A percentile compares a stretch with the other conserved stretches of the same genome.
Conservation (phyloP, 2,113 vertebrate species). For the Chloebia gouldiae region DNA sequence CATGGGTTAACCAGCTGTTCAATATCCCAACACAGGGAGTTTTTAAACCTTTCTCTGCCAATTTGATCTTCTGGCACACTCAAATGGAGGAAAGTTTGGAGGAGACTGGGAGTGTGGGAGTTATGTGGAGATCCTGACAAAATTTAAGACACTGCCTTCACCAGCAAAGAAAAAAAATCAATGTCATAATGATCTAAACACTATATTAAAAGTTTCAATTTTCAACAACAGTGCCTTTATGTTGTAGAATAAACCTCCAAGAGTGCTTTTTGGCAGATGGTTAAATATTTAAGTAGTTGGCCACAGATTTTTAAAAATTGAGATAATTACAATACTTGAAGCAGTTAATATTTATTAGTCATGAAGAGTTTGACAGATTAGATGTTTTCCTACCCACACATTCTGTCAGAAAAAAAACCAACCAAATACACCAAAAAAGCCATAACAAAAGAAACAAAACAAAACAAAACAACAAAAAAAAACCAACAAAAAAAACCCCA, state of each 20-base stretch:
- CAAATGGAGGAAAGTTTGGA: neutral
- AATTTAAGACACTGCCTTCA: neutral
- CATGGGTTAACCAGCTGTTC: neutral
- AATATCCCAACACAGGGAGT: neutral
- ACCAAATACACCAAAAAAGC: neutral
- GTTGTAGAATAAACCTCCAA: conserved; percentile 61
- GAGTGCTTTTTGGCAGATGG: conserved; percentile 74
- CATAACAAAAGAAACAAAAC: neutral
- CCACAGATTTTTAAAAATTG: conserved; percentile 51
- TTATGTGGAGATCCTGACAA: neutral
- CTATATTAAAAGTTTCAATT: conserved; percentile 62
- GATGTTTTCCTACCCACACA: conserved; percentile 68
- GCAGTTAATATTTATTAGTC: conserved; percentile 80
- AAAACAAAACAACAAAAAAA: neutral
- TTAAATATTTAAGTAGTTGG: conserved; percentile 75
- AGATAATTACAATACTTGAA: conserved; percentile 74
- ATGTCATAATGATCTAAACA: neutral
- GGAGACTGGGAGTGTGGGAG: neutral
- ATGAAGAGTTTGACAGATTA: conserved; percentile 73
- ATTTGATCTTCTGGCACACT: neutral
- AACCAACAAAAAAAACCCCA: neutral
- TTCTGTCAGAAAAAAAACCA: conserved; percentile 24
- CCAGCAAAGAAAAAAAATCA: neutral
- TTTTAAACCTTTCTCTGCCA: neutral
- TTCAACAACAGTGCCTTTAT: conserved; percentile 60